phyloP scores from a whole-genome alignment of 2,888 invertebrate genomes.

The Tetragnatha montana region DNA sequence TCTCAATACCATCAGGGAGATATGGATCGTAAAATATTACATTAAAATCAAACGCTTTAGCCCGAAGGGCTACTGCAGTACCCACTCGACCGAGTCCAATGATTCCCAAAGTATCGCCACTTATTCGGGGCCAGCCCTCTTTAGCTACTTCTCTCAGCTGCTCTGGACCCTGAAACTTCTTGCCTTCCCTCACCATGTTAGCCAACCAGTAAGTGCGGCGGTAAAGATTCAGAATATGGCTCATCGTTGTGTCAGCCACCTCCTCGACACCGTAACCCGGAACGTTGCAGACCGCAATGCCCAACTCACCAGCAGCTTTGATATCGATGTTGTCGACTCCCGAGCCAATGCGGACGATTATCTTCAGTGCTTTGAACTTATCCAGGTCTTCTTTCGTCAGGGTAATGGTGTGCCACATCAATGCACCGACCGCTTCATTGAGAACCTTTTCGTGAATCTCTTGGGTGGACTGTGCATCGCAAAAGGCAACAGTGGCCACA shows the following conservation, averaged over 20 bases:
- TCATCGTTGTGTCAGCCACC: slow-evolving; percentile 98
- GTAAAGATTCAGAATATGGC: slow-evolving; percentile 98
- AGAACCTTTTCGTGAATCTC: slow-evolving; percentile 99
- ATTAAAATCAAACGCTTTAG: slow-evolving; percentile 99
- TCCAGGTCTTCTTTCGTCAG: slow-evolving; percentile 99
- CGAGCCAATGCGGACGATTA: slow-evolving; percentile 98
- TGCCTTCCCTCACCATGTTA: slow-evolving; percentile 98
- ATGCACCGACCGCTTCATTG: slow-evolving; percentile 98
- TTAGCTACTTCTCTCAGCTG: slow-evolving; percentile 91
- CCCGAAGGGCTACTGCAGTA: slow-evolving; percentile 97
- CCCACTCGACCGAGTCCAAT: slow-evolving; percentile 98
- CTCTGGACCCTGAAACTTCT: slow-evolving; percentile 97
- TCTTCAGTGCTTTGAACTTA: slow-evolving; percentile 98
- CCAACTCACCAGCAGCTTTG: slow-evolving; percentile 82
- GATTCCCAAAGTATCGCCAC: slow-evolving; percentile 98
- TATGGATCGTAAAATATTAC: slow-evolving; percentile 99
- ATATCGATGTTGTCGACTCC: slow-evolving; percentile 99
- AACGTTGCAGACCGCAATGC: slow-evolving; percentile 99
- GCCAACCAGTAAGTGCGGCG: slow-evolving; percentile 99
- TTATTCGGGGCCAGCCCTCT: slow-evolving; percentile 94
- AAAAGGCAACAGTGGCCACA: slow-evolving; percentile 99
- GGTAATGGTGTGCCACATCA: slow-evolving; percentile 99
- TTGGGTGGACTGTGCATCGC: slow-evolving; percentile 99
- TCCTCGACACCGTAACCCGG: slow-evolving; percentile 99
- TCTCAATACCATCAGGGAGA: slow-evolving; percentile 98